These are phyloP conservation scores for Drosophila lacertosa DNA, from an alignment of 1,140 invertebrate species.

Conservation along the genomic window DNA sequence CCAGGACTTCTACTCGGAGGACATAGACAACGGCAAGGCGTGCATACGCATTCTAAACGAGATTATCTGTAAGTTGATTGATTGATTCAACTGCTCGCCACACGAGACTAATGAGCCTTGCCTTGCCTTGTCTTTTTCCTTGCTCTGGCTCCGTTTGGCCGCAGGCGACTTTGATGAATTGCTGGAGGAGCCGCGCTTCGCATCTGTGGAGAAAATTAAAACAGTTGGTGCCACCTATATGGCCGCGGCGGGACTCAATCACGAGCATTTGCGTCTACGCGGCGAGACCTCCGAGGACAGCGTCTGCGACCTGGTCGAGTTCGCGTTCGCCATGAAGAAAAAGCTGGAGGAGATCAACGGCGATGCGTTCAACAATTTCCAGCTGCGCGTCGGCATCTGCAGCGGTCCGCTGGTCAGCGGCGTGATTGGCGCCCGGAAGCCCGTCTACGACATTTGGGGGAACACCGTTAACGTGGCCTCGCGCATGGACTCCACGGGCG, in stretches of 20 bases:
- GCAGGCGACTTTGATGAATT: slow-evolving; percentile 94
- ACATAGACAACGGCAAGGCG: slow-evolving; percentile 98
- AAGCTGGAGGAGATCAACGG: slow-evolving; percentile 96
- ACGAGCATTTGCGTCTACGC: slow-evolving; percentile 87
- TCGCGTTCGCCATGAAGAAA: slow-evolving; percentile 95
- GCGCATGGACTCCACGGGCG: slow-evolving; percentile 95
- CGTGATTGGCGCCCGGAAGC: slow-evolving; percentile 98
- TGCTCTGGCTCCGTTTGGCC: too few relatives aligned
- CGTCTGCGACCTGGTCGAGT: slow-evolving; percentile 95
- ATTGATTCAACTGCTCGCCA: slow-evolving; percentile 36
- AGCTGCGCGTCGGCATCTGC: slow-evolving; percentile 96
- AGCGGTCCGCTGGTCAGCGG: slow-evolving; percentile 97
- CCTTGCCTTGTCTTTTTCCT: too few relatives aligned
- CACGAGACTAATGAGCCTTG: slow-evolving; percentile 34
- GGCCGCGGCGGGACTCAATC: slow-evolving; percentile 98
- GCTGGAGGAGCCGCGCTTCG: slow-evolving; percentile 94
- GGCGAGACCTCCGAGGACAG: slow-evolving; percentile 88
- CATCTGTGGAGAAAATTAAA: slow-evolving; percentile 99
- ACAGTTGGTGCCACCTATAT: slow-evolving; percentile 99
- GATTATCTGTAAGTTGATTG: slow-evolving; percentile 89
- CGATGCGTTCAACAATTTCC: slow-evolving; percentile 99
- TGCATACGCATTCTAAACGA: slow-evolving; percentile 99
- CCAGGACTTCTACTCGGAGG: slow-evolving; percentile 99
- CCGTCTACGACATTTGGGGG: slow-evolving; percentile 99
- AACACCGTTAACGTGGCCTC: slow-evolving; percentile 98